Percentiles rank a stretch among this genome's conserved stretches.
phyloP scores from a whole-genome alignment of 2,888 invertebrate species.

The Drosophila seclusa region DNA sequence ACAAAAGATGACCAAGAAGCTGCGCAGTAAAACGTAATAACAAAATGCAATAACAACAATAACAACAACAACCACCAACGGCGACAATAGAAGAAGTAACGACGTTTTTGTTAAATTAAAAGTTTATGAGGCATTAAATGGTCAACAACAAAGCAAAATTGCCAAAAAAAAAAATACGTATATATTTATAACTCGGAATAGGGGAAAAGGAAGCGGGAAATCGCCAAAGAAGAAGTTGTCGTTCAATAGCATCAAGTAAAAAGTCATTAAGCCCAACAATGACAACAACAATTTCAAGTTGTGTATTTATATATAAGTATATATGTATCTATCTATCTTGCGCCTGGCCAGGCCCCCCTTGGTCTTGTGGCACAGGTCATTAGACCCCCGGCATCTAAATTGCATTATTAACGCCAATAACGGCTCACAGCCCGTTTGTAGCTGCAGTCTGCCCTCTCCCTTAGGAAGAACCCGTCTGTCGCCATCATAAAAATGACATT shows the following conservation, averaged over 20 bases:
- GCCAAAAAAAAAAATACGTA: constrained; percentile 64
- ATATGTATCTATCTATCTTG: constrained; percentile 6
- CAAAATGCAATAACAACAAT: constrained; percentile 48
- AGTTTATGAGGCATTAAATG: constrained; percentile 80
- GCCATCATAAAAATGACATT: constrained; percentile 71
- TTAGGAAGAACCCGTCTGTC: constrained; percentile 3
- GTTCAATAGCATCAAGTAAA: constrained; percentile 66
- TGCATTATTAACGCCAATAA: constrained; percentile 80
- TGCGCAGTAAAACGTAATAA: constrained; percentile 58
- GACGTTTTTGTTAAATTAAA: constrained; percentile 79
- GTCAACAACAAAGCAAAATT: constrained; percentile 73
- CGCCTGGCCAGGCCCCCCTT: constrained; percentile 2
- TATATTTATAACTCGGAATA: constrained; percentile 34
- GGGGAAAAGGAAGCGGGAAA: constrained; percentile 1
- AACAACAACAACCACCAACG: constrained; percentile 19
- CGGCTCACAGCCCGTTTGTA: constrained; percentile 41
- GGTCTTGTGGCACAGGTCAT: constrained; percentile 67
- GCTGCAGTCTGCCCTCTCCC: constrained; percentile 14
- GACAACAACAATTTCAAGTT: constrained; percentile 49
- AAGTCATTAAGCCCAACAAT: constrained; percentile 71
- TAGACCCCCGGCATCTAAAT: constrained; percentile 73
- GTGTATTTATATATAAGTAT: constrained; percentile 29
- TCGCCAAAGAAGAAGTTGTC: constrained; percentile 37
- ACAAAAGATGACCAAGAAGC: constrained; percentile 31
- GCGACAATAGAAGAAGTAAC: constrained; percentile 53